A percentile compares a stretch with the other conserved stretches of the same genome.
These are phyloP conservation scores for Trachythela sp. DNA, from an alignment of 64 coral and sea anemone genomes.

Conservation along the genomic window DNA sequence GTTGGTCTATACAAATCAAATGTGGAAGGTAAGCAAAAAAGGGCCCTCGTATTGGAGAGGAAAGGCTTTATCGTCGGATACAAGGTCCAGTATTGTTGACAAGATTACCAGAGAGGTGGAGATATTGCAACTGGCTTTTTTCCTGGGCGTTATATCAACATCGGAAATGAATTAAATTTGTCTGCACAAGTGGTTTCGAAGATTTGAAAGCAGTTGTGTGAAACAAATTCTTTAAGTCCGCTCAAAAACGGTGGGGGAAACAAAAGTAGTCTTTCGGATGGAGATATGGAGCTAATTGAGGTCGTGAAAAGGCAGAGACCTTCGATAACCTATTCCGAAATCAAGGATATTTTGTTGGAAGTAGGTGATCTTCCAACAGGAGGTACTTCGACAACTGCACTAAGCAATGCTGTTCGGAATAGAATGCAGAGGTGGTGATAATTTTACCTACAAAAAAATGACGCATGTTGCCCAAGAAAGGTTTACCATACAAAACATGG, in stretches of 20 bases:
- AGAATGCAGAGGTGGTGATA: too few species aligned
- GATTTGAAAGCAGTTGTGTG: conserved; percentile 43
- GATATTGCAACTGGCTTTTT: conserved; percentile 35
- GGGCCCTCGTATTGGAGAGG: conserved; percentile 6
- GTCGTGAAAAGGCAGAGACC: conserved; percentile 39
- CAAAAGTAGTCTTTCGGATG: conserved; percentile 41
- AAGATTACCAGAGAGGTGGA: conserved; percentile 33
- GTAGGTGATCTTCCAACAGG: conserved; percentile 34
- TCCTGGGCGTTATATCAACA: conserved; percentile 29
- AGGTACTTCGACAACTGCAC: conserved; percentile 16
- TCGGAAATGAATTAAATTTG: conserved; percentile 25
- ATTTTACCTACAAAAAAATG: too few species aligned
- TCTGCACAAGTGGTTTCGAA: conserved; percentile 25
- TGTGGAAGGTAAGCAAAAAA: background rate
- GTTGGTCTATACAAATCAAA: too few species aligned
- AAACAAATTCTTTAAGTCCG: conserved; percentile 23
- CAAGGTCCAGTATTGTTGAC: conserved; percentile 17
- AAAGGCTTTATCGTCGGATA: conserved; percentile 30
- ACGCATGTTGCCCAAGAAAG: too few species aligned
- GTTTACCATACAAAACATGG: too few species aligned
- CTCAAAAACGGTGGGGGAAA: conserved; percentile 35
- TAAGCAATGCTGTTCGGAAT: background rate
- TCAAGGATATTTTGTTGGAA: conserved; percentile 17
- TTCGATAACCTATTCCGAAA: conserved; percentile 36
- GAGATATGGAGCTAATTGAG: conserved; percentile 54